Evolutionary conservation across 2,113 vertebrate species (phyloP).

Genomic region (Myrmecophaga tridactyla): DNA sequence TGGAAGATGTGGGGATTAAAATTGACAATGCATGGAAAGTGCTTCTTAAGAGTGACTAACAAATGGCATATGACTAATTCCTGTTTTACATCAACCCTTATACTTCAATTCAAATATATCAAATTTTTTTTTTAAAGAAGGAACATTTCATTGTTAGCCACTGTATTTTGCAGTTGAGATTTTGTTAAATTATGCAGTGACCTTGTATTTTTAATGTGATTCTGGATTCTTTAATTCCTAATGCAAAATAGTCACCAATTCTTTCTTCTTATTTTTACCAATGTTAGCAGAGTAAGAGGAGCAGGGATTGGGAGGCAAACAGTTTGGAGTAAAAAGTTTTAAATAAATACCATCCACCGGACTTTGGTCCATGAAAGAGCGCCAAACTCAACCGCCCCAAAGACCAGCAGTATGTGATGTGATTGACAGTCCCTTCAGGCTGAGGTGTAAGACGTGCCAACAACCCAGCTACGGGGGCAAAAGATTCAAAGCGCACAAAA

Average conservation of each 20-base stretch:
- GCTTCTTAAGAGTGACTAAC: not conserved
- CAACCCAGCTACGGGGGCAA: constrained; percentile 98
- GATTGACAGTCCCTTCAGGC: constrained; percentile 95
- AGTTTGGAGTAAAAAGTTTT: constrained; percentile 95
- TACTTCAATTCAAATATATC: not conserved
- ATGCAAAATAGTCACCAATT: not conserved
- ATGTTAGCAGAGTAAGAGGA: not conserved
- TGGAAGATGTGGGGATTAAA: not conserved
- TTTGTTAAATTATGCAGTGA: not conserved
- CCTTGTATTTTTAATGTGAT: not conserved
- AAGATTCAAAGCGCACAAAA: constrained; percentile 97
- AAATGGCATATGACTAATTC: not conserved
- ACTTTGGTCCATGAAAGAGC: constrained; percentile 95
- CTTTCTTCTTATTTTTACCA: not conserved
- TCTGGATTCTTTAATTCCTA: not conserved
- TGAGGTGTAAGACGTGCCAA: constrained; percentile 93
- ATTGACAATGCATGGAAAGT: not conserved
- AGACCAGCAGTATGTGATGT: constrained; percentile 93
- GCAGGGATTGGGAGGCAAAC: not conserved
- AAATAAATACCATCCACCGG: constrained; percentile 96
- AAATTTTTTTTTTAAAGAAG: not conserved
- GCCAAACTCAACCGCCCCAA: constrained; percentile 92
- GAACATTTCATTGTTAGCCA: not conserved
- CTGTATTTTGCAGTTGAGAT: not conserved
- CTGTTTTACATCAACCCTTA: not conserved